phyloP scores from a whole-genome alignment of 2,888 invertebrate species.

The Coelogynopora nodosa region DNA sequence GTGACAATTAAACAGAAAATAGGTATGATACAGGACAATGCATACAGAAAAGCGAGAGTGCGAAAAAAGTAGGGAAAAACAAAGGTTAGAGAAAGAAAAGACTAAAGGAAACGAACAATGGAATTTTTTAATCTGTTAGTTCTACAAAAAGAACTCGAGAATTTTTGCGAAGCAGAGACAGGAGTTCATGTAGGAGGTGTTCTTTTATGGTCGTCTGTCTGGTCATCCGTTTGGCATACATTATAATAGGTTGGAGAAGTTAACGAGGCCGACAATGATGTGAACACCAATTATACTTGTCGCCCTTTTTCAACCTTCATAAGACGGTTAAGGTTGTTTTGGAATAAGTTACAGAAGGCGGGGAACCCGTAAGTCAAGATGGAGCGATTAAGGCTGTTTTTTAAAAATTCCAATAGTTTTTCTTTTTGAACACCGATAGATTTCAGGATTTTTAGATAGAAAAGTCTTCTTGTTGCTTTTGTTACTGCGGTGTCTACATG shows the following conservation, averaged over 20 bases:
- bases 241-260: background rate
- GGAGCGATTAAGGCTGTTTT: background rate
- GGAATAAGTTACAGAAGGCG: background rate
- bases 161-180: background rate
- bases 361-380: background rate
- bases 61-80: background rate
- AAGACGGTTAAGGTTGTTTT: background rate
- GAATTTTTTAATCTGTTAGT: background rate
- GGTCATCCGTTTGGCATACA: background rate
- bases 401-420: background rate
- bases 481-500: background rate
- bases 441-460: background rate
- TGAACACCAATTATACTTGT: background rate
- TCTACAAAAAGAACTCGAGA: background rate
- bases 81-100: background rate
- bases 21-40: background rate
- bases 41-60: background rate
- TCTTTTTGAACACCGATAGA: background rate
- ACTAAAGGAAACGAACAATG: slow-evolving; percentile 1
- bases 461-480: background rate
- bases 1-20: background rate
- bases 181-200: background rate
- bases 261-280: background rate
- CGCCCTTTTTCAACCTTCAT: background rate
- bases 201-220: background rate